Conservation (phyloP, 2,797 vertebrate species). For the Thunnus albacares region DNA sequence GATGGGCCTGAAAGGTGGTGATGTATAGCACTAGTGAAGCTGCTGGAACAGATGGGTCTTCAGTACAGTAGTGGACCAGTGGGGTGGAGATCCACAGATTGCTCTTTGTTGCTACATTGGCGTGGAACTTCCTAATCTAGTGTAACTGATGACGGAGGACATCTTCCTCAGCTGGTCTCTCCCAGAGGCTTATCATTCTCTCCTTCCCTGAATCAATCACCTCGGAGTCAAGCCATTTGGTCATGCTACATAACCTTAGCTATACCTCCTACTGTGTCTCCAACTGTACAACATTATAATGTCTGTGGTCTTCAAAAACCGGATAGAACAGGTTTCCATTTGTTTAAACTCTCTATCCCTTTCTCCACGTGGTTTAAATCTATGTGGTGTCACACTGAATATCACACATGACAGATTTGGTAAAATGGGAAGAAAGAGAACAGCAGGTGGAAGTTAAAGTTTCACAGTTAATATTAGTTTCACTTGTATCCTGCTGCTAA, state of each 20-base stretch:
- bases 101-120: constrained; percentile 72
- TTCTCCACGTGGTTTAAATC: constrained; percentile 33
- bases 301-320: constrained; percentile 43
- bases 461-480: constrained; percentile 60
- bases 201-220: constrained; percentile 73
- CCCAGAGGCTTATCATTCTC: constrained; percentile 61
- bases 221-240: constrained; percentile 60
- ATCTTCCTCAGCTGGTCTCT: constrained; percentile 73
- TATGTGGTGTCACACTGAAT: constrained; percentile 48
- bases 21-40: constrained; percentile 51
- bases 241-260: constrained; percentile 55
- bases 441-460: constrained; percentile 65
- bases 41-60: constrained; percentile 71
- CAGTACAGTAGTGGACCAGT: constrained; percentile 53
- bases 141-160: constrained; percentile 78
- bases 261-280: constrained; percentile 57
- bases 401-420: constrained; percentile 30
- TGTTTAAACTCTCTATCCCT: constrained; percentile 27
- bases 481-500: constrained; percentile 60
- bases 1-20: constrained; percentile 38
- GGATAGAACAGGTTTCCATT: neutral
- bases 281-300: constrained; percentile 54
- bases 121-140: constrained; percentile 75
- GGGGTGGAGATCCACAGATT: constrained; percentile 63
- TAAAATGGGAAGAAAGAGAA: constrained; percentile 39